Base-by-base conservation (phyloP, 2,888 invertebrate genomes). In the Halocaridina rubra region DNA sequence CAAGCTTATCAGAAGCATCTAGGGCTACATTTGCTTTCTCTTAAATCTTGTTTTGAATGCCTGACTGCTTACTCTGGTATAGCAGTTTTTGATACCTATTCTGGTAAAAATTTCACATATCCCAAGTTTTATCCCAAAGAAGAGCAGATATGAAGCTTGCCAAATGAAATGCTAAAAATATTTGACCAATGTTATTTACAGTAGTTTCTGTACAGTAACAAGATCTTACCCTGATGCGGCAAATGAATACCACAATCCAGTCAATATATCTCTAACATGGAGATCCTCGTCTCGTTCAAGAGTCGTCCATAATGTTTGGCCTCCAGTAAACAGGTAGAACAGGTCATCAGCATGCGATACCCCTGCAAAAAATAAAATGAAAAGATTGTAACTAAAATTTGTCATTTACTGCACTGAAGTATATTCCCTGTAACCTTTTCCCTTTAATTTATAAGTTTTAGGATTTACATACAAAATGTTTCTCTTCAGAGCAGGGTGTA, bases 331-430 rank as follows among this genome's bases (percentile, higher is more conserved):
- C 22, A 69, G 27, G 67, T 79, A 79, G 69, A 79, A 79, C 29
- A 79, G 7, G 29, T 79, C 79, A 46, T 79, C 79, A 24, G n/a
- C 79, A 27, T 79, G 79, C 8, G 29, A 22, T 19, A 79, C 79
- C 79, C 79, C 79, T 79, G 79, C 1, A 64, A 22, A 39, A 19
- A 8, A 16, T 16, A 69, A 2, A 13, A 13, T 69, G 19, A 69
- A 13, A 22, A 19, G 16, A 10, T n/a, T 22, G 22, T 61, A 16
- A 19, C 22, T 61, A 19, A 61, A 61, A n/a, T 61, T 61, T 61
- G n/a, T n/a, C n/a, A n/a, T n/a, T n/a, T n/a, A n/a, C n/a, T n/a
- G n/a, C n/a, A n/a, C n/a, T n/a, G n/a, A n/a, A n/a, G n/a, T n/a
- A n/a, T n/a, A n/a, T n/a, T n/a, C n/a, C n/a, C n/a, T n/a, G n/a